A percentile compares a stretch with the other conserved stretches of the same genome.
These are phyloP conservation scores for Brachyhypopomus occidentalis DNA, from an alignment of 2,113 vertebrate genomes.

Conservation along the genomic window DNA sequence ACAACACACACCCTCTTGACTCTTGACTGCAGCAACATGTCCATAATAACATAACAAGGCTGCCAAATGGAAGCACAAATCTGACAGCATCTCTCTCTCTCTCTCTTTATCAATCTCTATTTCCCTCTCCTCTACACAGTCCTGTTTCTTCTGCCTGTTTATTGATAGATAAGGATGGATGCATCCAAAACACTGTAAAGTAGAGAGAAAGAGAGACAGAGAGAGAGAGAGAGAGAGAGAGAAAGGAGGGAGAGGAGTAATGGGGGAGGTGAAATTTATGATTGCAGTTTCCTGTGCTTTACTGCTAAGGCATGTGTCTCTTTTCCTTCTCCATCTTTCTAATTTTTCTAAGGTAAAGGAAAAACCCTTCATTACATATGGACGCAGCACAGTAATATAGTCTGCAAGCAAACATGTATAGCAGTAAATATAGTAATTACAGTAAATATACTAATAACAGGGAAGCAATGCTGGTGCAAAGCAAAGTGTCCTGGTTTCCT, in stretches of 20 bases:
- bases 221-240: constrained; percentile 7
- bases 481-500: neutral
- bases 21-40: constrained; percentile 60
- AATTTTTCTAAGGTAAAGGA: constrained; percentile 7
- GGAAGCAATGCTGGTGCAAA: neutral
- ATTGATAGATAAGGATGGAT: constrained; percentile 14
- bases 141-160: constrained; percentile 14
- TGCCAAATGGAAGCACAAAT: constrained; percentile 51
- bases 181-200: constrained; percentile 5
- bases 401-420: constrained; percentile 56
- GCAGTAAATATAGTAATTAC: constrained; percentile 52
- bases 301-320: constrained; percentile 44
- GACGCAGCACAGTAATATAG: constrained; percentile 3
- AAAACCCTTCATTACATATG: neutral
- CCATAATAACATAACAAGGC: constrained; percentile 47
- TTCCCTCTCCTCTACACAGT: neutral
- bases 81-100: constrained; percentile 33
- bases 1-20: constrained; percentile 25
- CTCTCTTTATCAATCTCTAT: neutral
- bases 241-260: constrained; percentile 3
- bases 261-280: constrained; percentile 42
- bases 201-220: neutral
- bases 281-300: constrained; percentile 54
- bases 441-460: neutral
- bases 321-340: constrained; percentile 15